These are phyloP conservation scores for Murina feae DNA, from an alignment of 2,113 vertebrate genomes.

Conservation along the genomic window DNA sequence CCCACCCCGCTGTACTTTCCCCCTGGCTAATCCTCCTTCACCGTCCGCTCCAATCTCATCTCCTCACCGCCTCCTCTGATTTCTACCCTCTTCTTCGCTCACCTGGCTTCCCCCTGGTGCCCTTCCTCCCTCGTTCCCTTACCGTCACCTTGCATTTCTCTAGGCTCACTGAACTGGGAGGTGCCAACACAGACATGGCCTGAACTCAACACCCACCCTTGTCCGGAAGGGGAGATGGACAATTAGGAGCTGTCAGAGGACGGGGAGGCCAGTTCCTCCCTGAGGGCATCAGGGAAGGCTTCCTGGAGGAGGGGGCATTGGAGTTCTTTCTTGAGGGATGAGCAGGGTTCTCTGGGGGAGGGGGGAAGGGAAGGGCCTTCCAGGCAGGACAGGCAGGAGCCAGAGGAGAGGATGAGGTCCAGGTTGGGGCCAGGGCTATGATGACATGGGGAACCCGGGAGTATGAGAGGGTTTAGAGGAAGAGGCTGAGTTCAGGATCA, in stretches of 20 bases:
- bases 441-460: not conserved
- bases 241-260: not conserved
- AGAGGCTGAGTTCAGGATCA: not conserved
- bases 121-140: not conserved
- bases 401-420: not conserved
- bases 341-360: not conserved
- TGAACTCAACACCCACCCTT: not conserved
- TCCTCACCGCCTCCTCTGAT: not conserved
- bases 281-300: not conserved
- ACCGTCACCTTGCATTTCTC: not conserved
- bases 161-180: not conserved
- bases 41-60: not conserved
- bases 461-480: not conserved
- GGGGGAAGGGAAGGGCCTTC: not conserved
- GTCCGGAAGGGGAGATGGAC: not conserved
- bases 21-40: not conserved
- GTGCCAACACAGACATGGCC: not conserved
- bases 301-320: not conserved
- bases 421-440: not conserved
- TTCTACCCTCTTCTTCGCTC: not conserved
- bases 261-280: not conserved
- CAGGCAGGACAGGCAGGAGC: not conserved
- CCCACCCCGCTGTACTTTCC: fast-evolving
- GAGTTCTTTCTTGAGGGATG: not conserved
- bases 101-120: not conserved